Conservation (phyloP, 2,797 vertebrate genomes). For the Acomys russatus region DNA sequence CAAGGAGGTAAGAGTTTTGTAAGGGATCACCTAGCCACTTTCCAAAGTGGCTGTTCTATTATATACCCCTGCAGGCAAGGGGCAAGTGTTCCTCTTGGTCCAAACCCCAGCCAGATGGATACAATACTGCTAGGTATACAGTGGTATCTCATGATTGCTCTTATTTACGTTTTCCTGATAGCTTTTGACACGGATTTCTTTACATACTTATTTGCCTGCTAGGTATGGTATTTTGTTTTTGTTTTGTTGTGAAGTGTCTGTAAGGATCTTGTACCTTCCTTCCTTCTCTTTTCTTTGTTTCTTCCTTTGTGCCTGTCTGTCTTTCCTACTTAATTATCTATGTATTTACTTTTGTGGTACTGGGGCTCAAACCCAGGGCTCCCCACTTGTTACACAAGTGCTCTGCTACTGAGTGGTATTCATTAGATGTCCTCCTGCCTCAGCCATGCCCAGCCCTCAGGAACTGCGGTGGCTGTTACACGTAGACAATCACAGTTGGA, state of each 20-base stretch:
- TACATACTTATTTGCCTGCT: neutral
- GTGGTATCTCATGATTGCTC: neutral
- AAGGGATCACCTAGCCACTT: neutral
- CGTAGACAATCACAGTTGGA: neutral
- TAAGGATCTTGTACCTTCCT: neutral
- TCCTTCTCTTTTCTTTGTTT: neutral
- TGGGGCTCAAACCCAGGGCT: neutral
- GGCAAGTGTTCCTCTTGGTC: neutral
- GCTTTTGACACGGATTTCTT: neutral
- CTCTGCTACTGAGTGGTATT: neutral
- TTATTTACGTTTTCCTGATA: slow-evolving; percentile 9
- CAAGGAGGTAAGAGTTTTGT: slow-evolving; percentile 27
- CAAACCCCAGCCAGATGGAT: neutral
- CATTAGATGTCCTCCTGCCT: neutral
- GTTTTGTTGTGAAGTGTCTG: neutral
- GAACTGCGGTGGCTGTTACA: neutral
- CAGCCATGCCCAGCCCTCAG: neutral
- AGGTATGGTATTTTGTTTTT: neutral
- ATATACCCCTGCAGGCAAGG: neutral
- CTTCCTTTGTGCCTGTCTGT: neutral
- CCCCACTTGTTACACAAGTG: neutral
- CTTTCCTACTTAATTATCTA: neutral
- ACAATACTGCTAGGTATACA: neutral
- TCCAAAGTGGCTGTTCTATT: neutral
- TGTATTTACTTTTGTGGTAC: neutral